Conservation (phyloP, 2,113 vertebrate species). For the Spheniscus mendiculus region DNA sequence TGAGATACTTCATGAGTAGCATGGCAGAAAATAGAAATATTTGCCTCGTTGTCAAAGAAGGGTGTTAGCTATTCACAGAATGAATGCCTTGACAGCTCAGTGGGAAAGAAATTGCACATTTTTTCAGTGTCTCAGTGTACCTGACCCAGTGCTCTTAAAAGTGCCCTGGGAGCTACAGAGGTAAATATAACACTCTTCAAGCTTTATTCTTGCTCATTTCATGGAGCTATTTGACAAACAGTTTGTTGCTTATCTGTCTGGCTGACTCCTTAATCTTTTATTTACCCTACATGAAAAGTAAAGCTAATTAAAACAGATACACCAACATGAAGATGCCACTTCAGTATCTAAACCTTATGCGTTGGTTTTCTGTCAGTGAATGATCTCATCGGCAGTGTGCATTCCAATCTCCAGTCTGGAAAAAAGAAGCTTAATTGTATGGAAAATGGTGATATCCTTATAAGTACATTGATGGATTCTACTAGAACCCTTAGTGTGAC, state of each 20-base stretch:
- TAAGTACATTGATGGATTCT: not conserved
- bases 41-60: slow-evolving; percentile 65
- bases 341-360: not conserved
- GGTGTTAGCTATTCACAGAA: slow-evolving; percentile 72
- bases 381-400: not conserved
- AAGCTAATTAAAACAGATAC: slow-evolving; percentile 48
- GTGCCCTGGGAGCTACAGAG: slow-evolving; percentile 32
- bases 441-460: not conserved
- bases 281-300: slow-evolving; percentile 27
- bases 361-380: not conserved
- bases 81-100: slow-evolving; percentile 70
- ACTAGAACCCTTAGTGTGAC: not conserved
- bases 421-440: not conserved
- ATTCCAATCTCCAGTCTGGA: not conserved
- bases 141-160: slow-evolving; percentile 61
- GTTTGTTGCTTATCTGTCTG: slow-evolving; percentile 15
- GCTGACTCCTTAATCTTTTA: slow-evolving; percentile 51
- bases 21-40: slow-evolving; percentile 70
- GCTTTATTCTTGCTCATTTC: slow-evolving; percentile 70
- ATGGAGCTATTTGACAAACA: slow-evolving; percentile 20
- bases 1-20: slow-evolving; percentile 56
- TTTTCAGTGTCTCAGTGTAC: slow-evolving; percentile 62
- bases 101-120: slow-evolving; percentile 69
- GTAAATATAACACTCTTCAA: slow-evolving; percentile 61
- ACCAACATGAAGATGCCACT: not conserved